Base-by-base conservation (phyloP, 1,140 invertebrate genomes). In the Brachionus plicatilis region DNA sequence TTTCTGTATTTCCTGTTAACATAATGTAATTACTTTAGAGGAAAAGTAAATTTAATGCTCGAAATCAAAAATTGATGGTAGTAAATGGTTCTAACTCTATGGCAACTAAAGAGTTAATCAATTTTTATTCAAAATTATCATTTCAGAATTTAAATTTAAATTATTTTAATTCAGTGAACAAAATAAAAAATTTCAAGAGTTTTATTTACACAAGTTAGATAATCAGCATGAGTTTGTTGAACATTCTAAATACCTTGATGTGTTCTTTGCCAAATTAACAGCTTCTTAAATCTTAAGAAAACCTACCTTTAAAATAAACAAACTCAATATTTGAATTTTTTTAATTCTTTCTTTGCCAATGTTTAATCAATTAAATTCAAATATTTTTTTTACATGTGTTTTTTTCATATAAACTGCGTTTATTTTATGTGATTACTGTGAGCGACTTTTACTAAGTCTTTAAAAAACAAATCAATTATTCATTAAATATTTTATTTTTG, bases 11-110 rank as follows among this genome's bases (percentile, higher is more conserved):
- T 60, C 53, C 53, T 60, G 53, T 24, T 24, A 20, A 60, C n/a
- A 60, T 60, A 60, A 60, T 60, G 53, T 60, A 60, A 60, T 60
- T 60, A 60, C 53, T 60, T 60, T 60, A 60, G 53, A 60, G 53
- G 53, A 60, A 60, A 60, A 60, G 53, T 60, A 27, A 60, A 60
- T 60, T 20, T n/a, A 56, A 60, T 20, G 20, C n/a, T 60, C 20
- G 20, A 20, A 60, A 60, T 20, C 20, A 60, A 60, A 24, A 60
- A 60, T 60, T 60, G n/a, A 20, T 60, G 53, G 53, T 20, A 20
- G 20, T 20, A 60, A 60, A 20, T 60, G 53, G 53, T 60, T 60
- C 53, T 60, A 60, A 60, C 20, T 60, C 53, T 60, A 60, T 60
- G 53, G 53, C 53, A 60, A 60, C 53, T 60, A 60, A 27, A 17